phyloP scores from a whole-genome alignment of 2,113 vertebrate species.

The Rhinogobius similis region DNA sequence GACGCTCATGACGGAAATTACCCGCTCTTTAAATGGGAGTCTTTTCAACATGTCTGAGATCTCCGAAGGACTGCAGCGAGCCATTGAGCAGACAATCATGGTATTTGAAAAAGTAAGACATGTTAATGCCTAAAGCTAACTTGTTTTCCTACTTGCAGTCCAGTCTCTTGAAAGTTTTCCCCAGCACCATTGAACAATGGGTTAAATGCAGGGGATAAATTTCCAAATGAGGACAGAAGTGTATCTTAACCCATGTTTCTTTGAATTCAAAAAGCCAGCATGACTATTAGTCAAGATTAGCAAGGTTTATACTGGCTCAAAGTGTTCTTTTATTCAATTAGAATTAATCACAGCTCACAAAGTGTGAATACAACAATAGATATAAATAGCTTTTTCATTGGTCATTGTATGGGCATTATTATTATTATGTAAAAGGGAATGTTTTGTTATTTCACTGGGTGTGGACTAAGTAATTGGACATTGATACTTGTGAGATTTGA shows the following conservation, averaged over 20 bases:
- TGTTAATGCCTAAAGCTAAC: background rate
- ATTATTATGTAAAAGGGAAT: background rate
- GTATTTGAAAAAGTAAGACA: slow-evolving; percentile 61
- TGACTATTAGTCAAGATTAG: background rate
- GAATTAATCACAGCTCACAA: background rate
- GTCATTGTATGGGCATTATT: background rate
- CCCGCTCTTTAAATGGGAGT: slow-evolving; percentile 43
- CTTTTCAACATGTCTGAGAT: slow-evolving; percentile 41
- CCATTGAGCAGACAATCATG: slow-evolving; percentile 52
- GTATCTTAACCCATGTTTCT: too few relatives aligned
- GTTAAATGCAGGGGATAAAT: background rate
- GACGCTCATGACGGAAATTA: slow-evolving; percentile 49
- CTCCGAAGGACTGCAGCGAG: slow-evolving; percentile 32
- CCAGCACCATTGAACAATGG: background rate
- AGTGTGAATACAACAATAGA: background rate
- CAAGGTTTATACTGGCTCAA: background rate
- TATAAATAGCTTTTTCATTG: background rate
- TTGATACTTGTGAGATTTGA: slow-evolving; percentile 45
- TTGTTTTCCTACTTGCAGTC: background rate
- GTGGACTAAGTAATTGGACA: background rate
- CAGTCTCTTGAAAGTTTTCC: background rate
- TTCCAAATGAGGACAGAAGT: too few relatives aligned
- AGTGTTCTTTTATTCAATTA: background rate
- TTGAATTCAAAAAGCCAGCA: background rate
- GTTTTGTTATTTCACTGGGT: slow-evolving; percentile 11